Evolutionary conservation across 1,140 invertebrate species (phyloP), one percentile per base, ranked within the genome.

Genomic region (Temnothorax longispinosus): DNA sequence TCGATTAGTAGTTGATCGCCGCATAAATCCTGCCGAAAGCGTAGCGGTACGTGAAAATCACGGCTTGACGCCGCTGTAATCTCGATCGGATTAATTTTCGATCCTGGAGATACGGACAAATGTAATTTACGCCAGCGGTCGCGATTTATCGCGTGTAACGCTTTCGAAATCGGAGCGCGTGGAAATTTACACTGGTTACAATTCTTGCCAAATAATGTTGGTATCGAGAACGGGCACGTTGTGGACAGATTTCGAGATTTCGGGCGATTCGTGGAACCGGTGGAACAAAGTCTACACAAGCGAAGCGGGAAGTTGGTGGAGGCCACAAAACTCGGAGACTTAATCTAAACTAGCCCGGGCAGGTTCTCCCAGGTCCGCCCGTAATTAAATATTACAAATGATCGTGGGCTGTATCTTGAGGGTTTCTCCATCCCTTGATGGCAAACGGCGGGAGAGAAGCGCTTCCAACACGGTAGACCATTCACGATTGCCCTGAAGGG

Each of bases 341-440:
- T 44, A n/a, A 65, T 85, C 74, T 84, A 82, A 82, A 82, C 80
- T 60, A 74, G 13, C 27, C 27, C 69, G 69, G 27, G 27, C 69
- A 32, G 54, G 54, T 84, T 90, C 67, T 74, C 87, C 60, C 88
- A 86, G 82, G 75, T 72, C 84, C 71, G 85, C 8, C 71, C 69
- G 84, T 92, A 92, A 91, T 92, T 92, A 90, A 92, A 91, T 91
- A 90, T 90, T 90, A 89, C 85, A 89, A 89, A 90, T 89, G 89
- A 90, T 89, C 67, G 58, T 38, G 72, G 69, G 80, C 54, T 27
- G 85, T 85, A 78, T 90, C 88, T 87, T 50, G 85, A 82, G 84
- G 62, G n/a, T 77, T 67, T 71, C 56, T 84, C 88, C 32, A 88
- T 86, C 85, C 75, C 82, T 60, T 62, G 86, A 89, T 87, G 47